Base-by-base conservation (phyloP, 1,140 invertebrate genomes). In the Drosophila nigrodunni region DNA sequence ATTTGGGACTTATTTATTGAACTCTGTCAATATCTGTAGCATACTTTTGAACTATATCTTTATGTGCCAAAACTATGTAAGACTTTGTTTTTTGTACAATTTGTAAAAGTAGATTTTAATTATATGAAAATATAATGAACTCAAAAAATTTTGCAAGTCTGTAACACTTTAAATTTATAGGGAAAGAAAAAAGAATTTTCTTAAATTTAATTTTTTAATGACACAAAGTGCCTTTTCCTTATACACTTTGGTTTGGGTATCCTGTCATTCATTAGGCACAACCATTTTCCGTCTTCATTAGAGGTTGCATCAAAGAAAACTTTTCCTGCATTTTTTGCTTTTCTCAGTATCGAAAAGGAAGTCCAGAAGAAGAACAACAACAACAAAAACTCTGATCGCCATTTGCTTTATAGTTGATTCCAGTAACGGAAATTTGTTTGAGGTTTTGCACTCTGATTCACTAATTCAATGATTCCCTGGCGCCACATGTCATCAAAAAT, bases 401-500 rank as follows among this genome's bases (percentile, higher is more conserved):
- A 60, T 78, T 77, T 75, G 25, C 35, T 46, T 34, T 46, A 5
- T 46, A 37, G 58, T 8, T 35, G 15, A 46, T 60, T 10, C 67
- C 43, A 44, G 70, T 35, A 39, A 65, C 78, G 79, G 79, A 82
- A 81, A 82, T 82, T 77, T 60, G 60, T 82, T 81, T 74, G 78
- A 60, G 35, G 35, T 82, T 80, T 69, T 77, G 62, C 25, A 30
- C 41, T 46, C 10, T 13, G 57, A 37, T 15, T 61, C 46, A 49
- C 41, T 39, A 11, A 60, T 60, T 34, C 37, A 35, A 34, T 66
- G 74, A 37, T 49, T 60, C 34, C 47, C 15, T 78, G 82, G 78
- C 82, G 78, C 82, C 82, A 87, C 75, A 89, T 80, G 83, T 88
- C 77, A 59, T 34, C 65, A 30, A 30, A 30, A 6, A 30, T 30